Evolutionary conservation across 1,140 invertebrate species (phyloP).

Genomic region (Apis cerana): DNA sequence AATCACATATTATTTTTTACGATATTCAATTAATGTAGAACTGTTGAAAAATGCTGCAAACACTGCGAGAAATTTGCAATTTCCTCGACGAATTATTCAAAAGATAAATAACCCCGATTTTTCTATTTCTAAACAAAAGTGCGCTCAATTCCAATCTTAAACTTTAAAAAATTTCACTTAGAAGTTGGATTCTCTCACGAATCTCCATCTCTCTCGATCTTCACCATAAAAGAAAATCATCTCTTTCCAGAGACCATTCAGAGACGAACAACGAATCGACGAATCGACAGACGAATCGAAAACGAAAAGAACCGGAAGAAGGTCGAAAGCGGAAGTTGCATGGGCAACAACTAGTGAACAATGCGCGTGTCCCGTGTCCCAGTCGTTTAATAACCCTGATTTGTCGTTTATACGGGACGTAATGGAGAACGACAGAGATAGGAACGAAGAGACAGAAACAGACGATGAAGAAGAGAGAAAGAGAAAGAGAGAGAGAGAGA

Average conservation of each 20-base stretch:
- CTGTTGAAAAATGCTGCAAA: background rate
- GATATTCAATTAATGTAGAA: background rate
- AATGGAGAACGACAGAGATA: conserved; percentile 44
- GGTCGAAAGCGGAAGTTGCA: conserved; percentile 64
- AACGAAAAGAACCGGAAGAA: conserved; percentile 51
- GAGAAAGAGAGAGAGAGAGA: conserved; percentile 13
- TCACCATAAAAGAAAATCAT: too few species aligned
- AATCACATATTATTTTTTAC: background rate
- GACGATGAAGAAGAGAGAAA: background rate
- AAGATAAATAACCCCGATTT: too few species aligned
- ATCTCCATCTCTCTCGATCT: too few species aligned
- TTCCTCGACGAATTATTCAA: background rate
- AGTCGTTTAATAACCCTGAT: conserved; percentile 73
- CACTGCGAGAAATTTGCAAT: background rate
- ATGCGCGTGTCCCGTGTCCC: conserved; percentile 53
- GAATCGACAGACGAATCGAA: background rate
- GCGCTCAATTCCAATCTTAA: too few species aligned
- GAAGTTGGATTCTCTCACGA: too few species aligned
- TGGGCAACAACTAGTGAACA: conserved; percentile 49
- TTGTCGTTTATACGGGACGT: conserved; percentile 69
- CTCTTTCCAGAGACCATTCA: too few species aligned
- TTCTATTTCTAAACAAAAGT: too few species aligned
- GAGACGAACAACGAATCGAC: background rate
- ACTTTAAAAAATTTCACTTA: too few species aligned
- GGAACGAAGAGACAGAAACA: background rate